These are phyloP conservation scores for Dynastes grantii DNA, from an alignment of 2,888 invertebrate genomes.

Conservation along the genomic window DNA sequence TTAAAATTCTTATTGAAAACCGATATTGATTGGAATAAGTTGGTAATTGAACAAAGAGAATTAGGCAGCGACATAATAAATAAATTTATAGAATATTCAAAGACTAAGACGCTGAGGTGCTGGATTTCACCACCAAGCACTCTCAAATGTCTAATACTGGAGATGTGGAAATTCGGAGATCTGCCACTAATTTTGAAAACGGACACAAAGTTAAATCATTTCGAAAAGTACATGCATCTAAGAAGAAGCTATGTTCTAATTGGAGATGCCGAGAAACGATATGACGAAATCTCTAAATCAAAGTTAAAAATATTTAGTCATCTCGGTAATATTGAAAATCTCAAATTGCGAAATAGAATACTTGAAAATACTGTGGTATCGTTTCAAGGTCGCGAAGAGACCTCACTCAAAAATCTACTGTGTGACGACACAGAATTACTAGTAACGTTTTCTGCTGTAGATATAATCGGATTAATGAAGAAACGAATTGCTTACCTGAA, in stretches of 20 bases:
- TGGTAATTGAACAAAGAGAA: not conserved
- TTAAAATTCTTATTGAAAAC: not conserved
- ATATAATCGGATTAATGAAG: slow-evolving; percentile 9
- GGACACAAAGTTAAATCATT: not conserved
- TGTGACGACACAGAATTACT: not conserved
- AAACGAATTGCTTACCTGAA: not conserved
- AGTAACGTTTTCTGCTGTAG: not conserved
- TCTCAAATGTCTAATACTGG: not conserved
- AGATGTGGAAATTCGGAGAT: not conserved
- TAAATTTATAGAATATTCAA: not conserved
- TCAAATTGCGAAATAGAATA: not conserved
- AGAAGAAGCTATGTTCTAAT: not conserved
- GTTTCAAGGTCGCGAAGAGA: not conserved
- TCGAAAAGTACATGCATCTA: not conserved
- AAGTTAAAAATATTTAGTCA: not conserved
- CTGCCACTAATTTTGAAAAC: not conserved
- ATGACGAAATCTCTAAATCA: not conserved
- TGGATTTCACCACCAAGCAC: not conserved
- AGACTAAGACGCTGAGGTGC: not conserved
- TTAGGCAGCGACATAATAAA: not conserved
- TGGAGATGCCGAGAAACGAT: not conserved
- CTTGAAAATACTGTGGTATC: not conserved
- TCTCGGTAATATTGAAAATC: not conserved
- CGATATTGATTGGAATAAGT: not conserved
- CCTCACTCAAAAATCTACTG: not conserved